A percentile compares a stretch with the other conserved stretches of the same genome.
These are phyloP conservation scores for Hemiscyllium ocellatum DNA, from an alignment of 2,113 vertebrate genomes.

Conservation along the genomic window DNA sequence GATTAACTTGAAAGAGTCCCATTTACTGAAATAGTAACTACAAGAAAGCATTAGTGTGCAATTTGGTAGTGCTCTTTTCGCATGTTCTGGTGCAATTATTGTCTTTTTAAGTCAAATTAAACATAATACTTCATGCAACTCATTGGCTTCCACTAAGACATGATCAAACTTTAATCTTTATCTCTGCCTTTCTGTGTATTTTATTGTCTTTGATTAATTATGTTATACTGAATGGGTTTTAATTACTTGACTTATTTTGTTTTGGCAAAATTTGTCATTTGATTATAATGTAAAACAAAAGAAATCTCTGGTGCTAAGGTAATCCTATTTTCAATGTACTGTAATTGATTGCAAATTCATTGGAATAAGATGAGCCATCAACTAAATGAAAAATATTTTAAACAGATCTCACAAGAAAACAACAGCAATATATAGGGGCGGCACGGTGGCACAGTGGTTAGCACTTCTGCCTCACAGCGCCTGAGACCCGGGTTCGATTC, in stretches of 20 bases:
- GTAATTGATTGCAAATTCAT: not conserved
- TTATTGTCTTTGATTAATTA: not conserved
- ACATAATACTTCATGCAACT: not conserved
- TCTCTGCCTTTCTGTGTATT: not conserved
- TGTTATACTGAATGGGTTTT: not conserved
- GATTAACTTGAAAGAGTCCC: not conserved
- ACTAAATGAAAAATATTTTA: not conserved
- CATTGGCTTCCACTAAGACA: not conserved
- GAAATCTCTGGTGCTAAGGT: not conserved
- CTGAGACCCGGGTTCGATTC: too few relatives aligned
- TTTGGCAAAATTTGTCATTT: not conserved
- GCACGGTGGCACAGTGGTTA: too few relatives aligned
- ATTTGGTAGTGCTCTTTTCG: not conserved
- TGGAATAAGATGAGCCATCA: not conserved
- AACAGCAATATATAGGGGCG: not conserved
- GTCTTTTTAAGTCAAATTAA: conserved; percentile 1
- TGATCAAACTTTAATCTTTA: not conserved
- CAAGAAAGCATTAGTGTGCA: not conserved
- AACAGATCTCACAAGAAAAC: not conserved
- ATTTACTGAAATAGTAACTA: not conserved
- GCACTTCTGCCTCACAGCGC: too few relatives aligned
- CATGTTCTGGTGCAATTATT: not conserved
- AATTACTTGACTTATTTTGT: not conserved
- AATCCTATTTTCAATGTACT: not conserved
- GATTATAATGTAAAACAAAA: not conserved